Evolutionary conservation across 2,797 vertebrate species (phyloP), one percentile per base, ranked within the genome.

Genomic region (Orientallactaga sibirica): DNA sequence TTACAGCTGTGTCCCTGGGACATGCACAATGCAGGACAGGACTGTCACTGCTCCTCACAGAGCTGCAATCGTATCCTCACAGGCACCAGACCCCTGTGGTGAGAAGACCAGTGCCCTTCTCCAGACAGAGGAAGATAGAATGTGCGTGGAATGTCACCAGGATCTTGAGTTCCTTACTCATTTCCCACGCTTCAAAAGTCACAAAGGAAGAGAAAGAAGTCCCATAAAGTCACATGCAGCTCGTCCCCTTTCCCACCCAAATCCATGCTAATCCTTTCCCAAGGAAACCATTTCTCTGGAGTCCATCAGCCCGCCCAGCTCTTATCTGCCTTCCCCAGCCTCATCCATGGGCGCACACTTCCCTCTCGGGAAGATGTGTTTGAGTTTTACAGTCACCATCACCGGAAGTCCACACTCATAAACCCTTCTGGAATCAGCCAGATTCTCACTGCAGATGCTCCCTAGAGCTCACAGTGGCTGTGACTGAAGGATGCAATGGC

Each of bases 381-480:
- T 41, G 48, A 64, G 61, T 52, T 43, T 71, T 0, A 29, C 83
- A 77, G 18, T 22, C 48, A 25, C 4, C 5, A 2, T 10, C 22
- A 37, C 52, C 1, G 18, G 20, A 33, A 7, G n/a, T 25, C 3
- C 19, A 7, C 1, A 20, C 1, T 4, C 1, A 3, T 0, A 0
- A 20, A 3, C 4, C 62, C 43, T 7, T 25, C 64, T 27, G 12
- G 6, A 3, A 1, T 8, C 81, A 62, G 20, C 41, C 52, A 61
- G 2, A 22, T 6, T 3, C 14, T 29, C 2, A 10, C 5, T 16
- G 2, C 8, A 6, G 29, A 29, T 0, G 3, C 9, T 6, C 5
- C 25, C 1, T 19, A 0, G 24, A 6, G 14, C 68, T 25, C 73
- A 3, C 0, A 0, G 10, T 5, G 15, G 27, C 3, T n/a, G 22